phyloP scores from a whole-genome alignment of 2,113 vertebrate species.

The Cariama cristata region DNA sequence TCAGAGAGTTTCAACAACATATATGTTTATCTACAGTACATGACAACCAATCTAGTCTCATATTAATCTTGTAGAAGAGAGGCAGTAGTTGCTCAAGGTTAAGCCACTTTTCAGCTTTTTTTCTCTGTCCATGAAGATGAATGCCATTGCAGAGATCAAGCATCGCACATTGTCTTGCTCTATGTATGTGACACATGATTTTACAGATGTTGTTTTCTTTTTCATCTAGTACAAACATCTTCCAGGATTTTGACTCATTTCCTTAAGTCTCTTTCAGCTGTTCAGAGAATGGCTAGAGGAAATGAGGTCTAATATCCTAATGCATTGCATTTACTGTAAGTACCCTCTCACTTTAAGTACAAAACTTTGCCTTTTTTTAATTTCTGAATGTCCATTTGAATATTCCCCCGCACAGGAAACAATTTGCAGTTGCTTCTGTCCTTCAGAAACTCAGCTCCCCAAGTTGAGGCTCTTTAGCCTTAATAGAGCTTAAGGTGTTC shows the following conservation, averaged over 20 bases:
- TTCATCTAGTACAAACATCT: constrained; percentile 67
- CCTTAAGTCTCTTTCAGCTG: constrained; percentile 75
- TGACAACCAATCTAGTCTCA: not conserved
- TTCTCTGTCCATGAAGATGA: not conserved
- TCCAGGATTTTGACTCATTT: constrained; percentile 85
- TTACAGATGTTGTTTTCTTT: constrained; percentile 78
- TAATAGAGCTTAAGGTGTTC: not conserved
- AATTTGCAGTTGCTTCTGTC: not conserved
- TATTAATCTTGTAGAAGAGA: not conserved
- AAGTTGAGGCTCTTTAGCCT: not conserved
- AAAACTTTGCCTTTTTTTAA: not conserved
- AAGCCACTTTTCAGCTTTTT: constrained; percentile 20
- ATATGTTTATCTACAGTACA: not conserved
- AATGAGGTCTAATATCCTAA: constrained; percentile 71
- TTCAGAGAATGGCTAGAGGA: constrained; percentile 76
- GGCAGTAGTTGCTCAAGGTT: constrained; percentile 43
- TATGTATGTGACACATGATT: constrained; percentile 20
- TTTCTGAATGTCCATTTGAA: not conserved
- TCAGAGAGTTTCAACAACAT: not conserved
- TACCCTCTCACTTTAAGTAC: not conserved
- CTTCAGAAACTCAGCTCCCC: not conserved
- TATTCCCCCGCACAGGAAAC: not conserved
- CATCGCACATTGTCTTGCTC: not conserved
- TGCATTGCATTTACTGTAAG: constrained; percentile 37
- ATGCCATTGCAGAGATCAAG: constrained; percentile 2